Evolutionary conservation across 1,140 invertebrate genomes (phyloP).

Genomic region (Drosophila kepulauana): DNA sequence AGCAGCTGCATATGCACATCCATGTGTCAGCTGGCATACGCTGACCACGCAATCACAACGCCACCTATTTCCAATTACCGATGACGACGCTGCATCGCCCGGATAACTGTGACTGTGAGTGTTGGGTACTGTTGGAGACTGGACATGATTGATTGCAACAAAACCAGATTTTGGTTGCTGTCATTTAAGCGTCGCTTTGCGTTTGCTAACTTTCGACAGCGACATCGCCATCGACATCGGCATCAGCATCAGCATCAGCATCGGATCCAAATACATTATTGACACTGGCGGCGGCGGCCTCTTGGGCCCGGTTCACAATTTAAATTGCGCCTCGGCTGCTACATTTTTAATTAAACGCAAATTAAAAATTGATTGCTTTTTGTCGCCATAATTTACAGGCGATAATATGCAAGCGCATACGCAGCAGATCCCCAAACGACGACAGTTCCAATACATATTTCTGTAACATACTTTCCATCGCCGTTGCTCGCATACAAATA

Average conservation of each 20-base stretch:
- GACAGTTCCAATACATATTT: conserved; percentile 37
- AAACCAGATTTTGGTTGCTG: conserved; percentile 82
- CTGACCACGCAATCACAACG: conserved; percentile 71
- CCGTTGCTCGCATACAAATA: background rate
- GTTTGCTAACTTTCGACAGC: conserved; percentile 67
- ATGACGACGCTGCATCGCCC: conserved; percentile 51
- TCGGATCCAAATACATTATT: conserved; percentile 35
- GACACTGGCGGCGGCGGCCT: conserved; percentile 30
- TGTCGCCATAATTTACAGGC: conserved; percentile 66
- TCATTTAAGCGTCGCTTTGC: conserved; percentile 65
- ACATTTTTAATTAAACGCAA: conserved; percentile 80
- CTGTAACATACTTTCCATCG: conserved; percentile 44
- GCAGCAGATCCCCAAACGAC: background rate
- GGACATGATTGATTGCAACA: conserved; percentile 80
- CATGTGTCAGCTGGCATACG: background rate
- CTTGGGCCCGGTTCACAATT: conserved; percentile 41
- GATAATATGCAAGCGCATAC: conserved; percentile 39
- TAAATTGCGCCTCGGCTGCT: conserved; percentile 64
- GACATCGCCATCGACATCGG: conserved; percentile 36
- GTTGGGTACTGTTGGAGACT: conserved; percentile 10
- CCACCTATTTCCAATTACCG: conserved; percentile 82
- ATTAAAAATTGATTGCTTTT: conserved; percentile 83
- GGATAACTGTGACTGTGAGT: conserved; percentile 10
- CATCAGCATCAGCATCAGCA: background rate
- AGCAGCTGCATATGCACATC: conserved; percentile 18